Percentiles rank a stretch among this genome's conserved stretches.
phyloP scores from a whole-genome alignment of 2,113 vertebrate species.

The Bufo gargarizans region DNA sequence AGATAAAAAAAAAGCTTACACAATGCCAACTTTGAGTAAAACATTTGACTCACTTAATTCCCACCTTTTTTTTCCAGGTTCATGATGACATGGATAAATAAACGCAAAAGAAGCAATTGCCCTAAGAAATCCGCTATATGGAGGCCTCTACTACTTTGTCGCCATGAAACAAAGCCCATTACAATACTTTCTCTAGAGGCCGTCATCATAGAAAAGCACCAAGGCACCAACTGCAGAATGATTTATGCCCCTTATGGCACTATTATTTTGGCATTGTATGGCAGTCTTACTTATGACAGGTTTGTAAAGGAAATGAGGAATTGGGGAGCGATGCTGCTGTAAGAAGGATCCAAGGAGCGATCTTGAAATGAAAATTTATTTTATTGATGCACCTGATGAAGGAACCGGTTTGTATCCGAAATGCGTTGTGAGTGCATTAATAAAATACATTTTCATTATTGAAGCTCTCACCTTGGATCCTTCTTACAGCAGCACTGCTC shows the following conservation, averaged over 20 bases:
- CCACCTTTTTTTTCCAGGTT: background rate
- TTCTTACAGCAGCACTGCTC: too few relatives aligned
- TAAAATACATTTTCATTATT: too few relatives aligned
- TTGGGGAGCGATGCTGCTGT: too few relatives aligned
- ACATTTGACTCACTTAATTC: background rate
- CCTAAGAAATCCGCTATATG: background rate
- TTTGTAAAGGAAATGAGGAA: too few relatives aligned
- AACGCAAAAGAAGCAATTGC: background rate
- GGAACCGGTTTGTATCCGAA: too few relatives aligned
- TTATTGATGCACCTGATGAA: too few relatives aligned
- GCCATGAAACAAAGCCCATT: background rate
- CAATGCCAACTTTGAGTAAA: background rate
- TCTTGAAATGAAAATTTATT: too few relatives aligned
- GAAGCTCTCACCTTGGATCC: too few relatives aligned
- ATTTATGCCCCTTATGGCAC: background rate
- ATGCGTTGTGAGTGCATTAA: too few relatives aligned
- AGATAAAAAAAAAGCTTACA: conserved; percentile 4
- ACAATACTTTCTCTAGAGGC: background rate
- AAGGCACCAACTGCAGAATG: background rate
- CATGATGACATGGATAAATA: background rate
- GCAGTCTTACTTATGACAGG: background rate
- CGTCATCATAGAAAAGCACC: background rate
- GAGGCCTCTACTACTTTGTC: background rate
- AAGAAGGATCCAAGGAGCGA: too few relatives aligned
- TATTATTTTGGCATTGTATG: background rate